These are phyloP conservation scores for Rotaria magnacalcarata DNA, from an alignment of 2,888 invertebrate genomes.

Conservation along the genomic window DNA sequence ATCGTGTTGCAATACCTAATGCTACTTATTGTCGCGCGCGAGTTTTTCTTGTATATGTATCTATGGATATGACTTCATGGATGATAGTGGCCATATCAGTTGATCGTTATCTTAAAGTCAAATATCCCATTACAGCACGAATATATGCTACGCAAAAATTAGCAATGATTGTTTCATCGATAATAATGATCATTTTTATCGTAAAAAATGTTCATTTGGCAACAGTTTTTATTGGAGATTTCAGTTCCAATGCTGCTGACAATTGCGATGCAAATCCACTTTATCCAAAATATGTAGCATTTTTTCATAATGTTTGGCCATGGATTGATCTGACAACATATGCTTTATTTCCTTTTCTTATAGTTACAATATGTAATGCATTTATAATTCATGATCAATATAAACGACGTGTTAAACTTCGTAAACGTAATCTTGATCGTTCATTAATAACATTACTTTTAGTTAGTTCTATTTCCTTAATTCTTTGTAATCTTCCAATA, in stretches of 20 bases:
- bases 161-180: not conserved
- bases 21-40: not conserved
- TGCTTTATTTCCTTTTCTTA: slow-evolving; percentile 17
- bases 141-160: not conserved
- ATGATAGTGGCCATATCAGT: slow-evolving; percentile 1
- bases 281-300: not conserved
- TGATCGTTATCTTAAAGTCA: slow-evolving; percentile 8
- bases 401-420: slow-evolving; percentile 10
- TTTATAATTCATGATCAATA: slow-evolving; percentile 19
- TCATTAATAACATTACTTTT: not conserved
- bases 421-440: slow-evolving; percentile 3
- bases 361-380: not conserved
- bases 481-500: slow-evolving; percentile 14
- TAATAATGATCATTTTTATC: not conserved
- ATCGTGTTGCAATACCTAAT: not conserved
- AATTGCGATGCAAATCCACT: not conserved
- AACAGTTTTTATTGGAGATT: slow-evolving; percentile 14
- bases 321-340: not conserved
- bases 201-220: not conserved
- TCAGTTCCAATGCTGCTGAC: not conserved
- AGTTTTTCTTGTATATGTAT: not conserved
- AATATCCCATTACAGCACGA: slow-evolving; percentile 9
- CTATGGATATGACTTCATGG: slow-evolving; percentile 29
- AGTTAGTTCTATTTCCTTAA: not conserved
- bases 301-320: slow-evolving; percentile 24